Base-by-base conservation (phyloP, 2,113 vertebrate genomes). In the Orthonyx spaldingii region DNA sequence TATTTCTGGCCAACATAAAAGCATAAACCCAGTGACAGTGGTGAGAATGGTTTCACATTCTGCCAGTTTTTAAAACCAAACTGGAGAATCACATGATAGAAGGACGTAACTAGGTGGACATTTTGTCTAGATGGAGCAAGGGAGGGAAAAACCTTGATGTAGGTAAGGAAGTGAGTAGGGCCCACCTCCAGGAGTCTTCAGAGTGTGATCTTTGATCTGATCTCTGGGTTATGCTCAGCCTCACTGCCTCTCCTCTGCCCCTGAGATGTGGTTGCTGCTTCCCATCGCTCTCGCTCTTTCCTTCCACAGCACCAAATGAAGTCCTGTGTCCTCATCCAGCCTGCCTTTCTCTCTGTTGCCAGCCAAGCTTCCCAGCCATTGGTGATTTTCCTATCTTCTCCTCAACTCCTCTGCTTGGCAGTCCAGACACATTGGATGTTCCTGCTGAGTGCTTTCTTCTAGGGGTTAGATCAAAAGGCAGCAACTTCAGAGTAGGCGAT, bases 161-260 rank as follows among this genome's bases (percentile, higher is more conserved):
- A 46, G 56, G 16, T 71, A 56, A 85, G 57, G 75, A 91, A 47
- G 11, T 52, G 42, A 78, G 49, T 16, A 75, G 57, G 20, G 8
- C 18, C 10, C 41, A 32, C 16, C 42, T 84, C 50, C n/a, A 35
- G 24, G 66, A 90, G 52, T 42, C 65, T 84, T 65, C 49, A 52
- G 27, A 53, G 24, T 78, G 56, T 37, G 41, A 22, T 75, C 42
- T 93, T 89, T 46, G 39, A 39, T 65, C 35, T 22, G 27, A 22
- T 71, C 61, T 78, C 49, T 0, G 0, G 8, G 24, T 80, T 77
- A 26, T 16, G 13, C 84, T 69, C 22, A 44, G 71, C 84, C 50
- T 53, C 32, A 2, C 60, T 61, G 15, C 52, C 55, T 57, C 59
- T 77, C 23, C 65, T 59, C 71, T 0, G 0, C 4, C 1, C 16